Evolutionary conservation across 2,888 invertebrate species (phyloP), one percentile per base, ranked within the genome.

Genomic region (Charanyca ferruginea): DNA sequence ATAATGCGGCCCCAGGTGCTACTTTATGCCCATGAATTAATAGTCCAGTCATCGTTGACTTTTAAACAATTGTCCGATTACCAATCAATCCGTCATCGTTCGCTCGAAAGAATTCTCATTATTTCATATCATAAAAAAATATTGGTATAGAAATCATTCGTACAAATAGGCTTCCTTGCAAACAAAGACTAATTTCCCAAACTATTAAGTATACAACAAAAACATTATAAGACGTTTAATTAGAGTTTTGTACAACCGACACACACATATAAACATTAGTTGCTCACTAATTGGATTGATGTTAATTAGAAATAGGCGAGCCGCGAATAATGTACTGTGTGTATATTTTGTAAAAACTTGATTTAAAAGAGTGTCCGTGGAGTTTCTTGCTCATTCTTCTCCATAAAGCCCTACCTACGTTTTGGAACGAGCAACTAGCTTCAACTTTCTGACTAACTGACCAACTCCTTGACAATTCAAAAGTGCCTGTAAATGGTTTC

Each of bases 201-300:
- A 48, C 28, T 59, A 38, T n/a, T n/a, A n/a, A n/a, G n/a, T n/a
- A 4, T 35, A 44, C 11, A 53, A n/a, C 22, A 42, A 51, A 53
- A 62, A 54, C 71, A 47, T 65, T 54, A 69, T 74, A 48, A 59
- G 28, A 20, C 38, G 41, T 64, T 57, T 53, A 71, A 71, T 76
- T 73, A 71, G 28, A 44, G 47, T 55, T 60, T 71, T 65, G 53
- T 66, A 58, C 52, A 77, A 49, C 20, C 47, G 18, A 9, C 7
- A 41, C 54, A 61, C 47, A 35, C 22, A 22, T 13, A 47, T 45
- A 25, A 53, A 64, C 47, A 49, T 49, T 28, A 35, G 25, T 18
- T 48, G 53, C 28, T 23, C 13, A 58, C 77, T 77, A 77, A 75
- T 75, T 75, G 73, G 78, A 62, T 55, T 73, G 53, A 51, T 66